These are phyloP conservation scores for Agrochola macilenta DNA, from an alignment of 2,888 invertebrate genomes.

Conservation along the genomic window DNA sequence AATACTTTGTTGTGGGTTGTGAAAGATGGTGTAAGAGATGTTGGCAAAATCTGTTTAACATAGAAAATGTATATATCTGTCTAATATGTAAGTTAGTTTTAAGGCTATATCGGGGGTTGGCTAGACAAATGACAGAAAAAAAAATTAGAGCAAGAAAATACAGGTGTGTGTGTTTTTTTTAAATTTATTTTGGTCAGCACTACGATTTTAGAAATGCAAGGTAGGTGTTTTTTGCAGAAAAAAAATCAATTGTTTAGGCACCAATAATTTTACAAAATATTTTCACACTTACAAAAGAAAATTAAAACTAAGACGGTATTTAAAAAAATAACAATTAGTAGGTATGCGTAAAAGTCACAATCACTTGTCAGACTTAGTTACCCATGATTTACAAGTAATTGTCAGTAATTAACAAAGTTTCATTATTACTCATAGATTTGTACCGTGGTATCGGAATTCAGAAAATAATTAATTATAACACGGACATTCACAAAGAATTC, in stretches of 20 bases:
- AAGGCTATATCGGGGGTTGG: background rate
- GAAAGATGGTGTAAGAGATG: slow-evolving; percentile 21
- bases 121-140: background rate
- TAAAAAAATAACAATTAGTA: background rate
- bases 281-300: background rate
- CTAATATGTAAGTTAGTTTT: background rate
- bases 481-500: slow-evolving; percentile 30
- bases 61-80: background rate
- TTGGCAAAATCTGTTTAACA: background rate
- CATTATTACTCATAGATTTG: slow-evolving; percentile 22
- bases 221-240: background rate
- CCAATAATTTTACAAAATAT: too few relatives aligned
- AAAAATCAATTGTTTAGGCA: background rate
- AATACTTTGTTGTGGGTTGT: slow-evolving; percentile 38
- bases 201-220: background rate
- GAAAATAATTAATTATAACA: slow-evolving; percentile 25
- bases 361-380: slow-evolving; percentile 6
- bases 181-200: too few relatives aligned
- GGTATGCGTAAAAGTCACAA: background rate
- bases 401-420: slow-evolving; percentile 21
- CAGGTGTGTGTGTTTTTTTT: background rate
- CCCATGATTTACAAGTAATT: slow-evolving; percentile 1
- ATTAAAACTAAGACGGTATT: background rate
- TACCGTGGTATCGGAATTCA: slow-evolving; percentile 9
- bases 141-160: background rate